Evolutionary conservation across 1,140 invertebrate genomes (phyloP).

Genomic region (Leptopilina boulardi): DNA sequence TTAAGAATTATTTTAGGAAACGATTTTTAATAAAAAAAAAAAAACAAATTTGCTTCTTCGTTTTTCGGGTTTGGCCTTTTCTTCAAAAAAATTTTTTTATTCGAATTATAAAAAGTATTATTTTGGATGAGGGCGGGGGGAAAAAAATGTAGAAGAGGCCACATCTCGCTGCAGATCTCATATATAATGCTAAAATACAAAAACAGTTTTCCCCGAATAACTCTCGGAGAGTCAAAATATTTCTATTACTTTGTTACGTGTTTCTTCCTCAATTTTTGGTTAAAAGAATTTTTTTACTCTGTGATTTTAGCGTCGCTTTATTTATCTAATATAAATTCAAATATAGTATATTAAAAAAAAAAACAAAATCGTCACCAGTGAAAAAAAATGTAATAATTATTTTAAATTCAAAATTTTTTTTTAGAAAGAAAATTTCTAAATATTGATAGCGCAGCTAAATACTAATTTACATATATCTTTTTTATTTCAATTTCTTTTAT

Average conservation of each 20-base stretch:
- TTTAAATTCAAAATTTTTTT: too few species aligned
- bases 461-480: too few species aligned
- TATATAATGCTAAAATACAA: background rate
- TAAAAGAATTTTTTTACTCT: slow-evolving; percentile 17
- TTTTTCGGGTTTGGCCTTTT: background rate
- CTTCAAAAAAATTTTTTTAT: background rate
- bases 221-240: background rate
- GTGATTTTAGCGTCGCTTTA: background rate
- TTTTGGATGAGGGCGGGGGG: background rate
- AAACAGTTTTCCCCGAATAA: background rate
- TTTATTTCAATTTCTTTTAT: too few species aligned
- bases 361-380: too few species aligned
- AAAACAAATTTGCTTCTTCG: background rate
- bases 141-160: background rate
- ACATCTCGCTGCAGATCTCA: background rate
- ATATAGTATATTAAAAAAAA: too few species aligned
- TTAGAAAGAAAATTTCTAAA: too few species aligned
- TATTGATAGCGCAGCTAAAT: too few species aligned
- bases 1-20: background rate
- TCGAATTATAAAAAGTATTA: background rate
- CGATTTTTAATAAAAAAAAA: background rate
- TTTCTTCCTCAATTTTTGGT: background rate
- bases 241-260: slow-evolving; percentile 3
- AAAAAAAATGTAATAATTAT: too few species aligned
- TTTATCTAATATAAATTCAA: too few species aligned